phyloP scores from a whole-genome alignment of 1,140 invertebrate species.

The Phenacoccus solenopsis region DNA sequence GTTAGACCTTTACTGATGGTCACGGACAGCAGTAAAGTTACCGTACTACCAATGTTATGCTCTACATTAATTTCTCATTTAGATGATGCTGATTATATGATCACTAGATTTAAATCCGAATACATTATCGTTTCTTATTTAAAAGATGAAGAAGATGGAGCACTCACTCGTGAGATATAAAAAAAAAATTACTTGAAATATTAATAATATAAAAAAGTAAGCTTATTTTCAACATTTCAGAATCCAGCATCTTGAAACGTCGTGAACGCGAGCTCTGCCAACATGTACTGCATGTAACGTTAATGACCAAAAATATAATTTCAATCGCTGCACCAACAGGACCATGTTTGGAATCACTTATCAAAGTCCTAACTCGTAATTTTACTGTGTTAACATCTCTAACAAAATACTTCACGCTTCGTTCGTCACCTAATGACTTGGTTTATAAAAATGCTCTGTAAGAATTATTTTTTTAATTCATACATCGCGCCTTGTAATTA shows the following conservation, averaged over 20 bases:
- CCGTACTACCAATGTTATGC: conserved; percentile 22
- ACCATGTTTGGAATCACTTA: conserved; percentile 23
- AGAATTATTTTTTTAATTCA: neutral
- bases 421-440: conserved; percentile 20
- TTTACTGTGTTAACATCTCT: conserved; percentile 23
- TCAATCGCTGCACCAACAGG: conserved; percentile 19
- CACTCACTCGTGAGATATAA: neutral
- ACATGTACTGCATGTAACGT: conserved; percentile 22
- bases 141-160: conserved; percentile 6
- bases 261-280: conserved; percentile 22
- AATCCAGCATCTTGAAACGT: conserved; percentile 11
- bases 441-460: conserved; percentile 26
- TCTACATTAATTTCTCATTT: conserved; percentile 20
- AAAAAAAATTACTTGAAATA: no score
- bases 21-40: conserved; percentile 20
- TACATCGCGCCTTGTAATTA: neutral
- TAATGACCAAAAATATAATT: conserved; percentile 22
- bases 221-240: no score
- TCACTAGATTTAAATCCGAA: conserved; percentile 22
- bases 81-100: conserved; percentile 23
- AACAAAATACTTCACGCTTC: conserved; percentile 25
- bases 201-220: no score
- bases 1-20: conserved; percentile 20
- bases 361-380: conserved; percentile 22
- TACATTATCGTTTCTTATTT: neutral